Conservation (phyloP, 2,888 invertebrate species). For the Agonopterix arenella region DNA sequence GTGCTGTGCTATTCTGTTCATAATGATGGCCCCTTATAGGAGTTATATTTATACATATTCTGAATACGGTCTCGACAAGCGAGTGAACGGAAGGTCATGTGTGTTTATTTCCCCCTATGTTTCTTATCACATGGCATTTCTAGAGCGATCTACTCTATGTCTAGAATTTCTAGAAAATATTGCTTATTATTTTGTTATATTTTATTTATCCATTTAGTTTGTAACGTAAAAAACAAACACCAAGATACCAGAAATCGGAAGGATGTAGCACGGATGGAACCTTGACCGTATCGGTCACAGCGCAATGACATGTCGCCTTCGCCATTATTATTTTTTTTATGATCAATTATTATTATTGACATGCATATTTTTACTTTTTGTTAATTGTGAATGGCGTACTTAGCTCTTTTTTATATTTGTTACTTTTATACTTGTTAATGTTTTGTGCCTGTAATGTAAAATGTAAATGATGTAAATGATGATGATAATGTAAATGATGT, state of each 20-base stretch:
- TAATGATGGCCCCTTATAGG: neutral
- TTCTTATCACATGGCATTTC: slow-evolving; percentile 7
- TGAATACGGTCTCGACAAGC: neutral
- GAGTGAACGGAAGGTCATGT: slow-evolving; percentile 13
- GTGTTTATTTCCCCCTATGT: slow-evolving; percentile 11
- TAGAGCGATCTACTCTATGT: slow-evolving; percentile 3
- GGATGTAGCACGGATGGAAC: slow-evolving; percentile 14
- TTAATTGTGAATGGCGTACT: too few species aligned
- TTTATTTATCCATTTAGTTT: neutral
- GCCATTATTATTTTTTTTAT: too few species aligned
- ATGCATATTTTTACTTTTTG: too few species aligned
- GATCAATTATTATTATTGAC: too few species aligned
- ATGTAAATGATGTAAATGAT: too few species aligned
- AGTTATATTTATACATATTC: neutral
- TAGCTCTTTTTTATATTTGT: too few species aligned
- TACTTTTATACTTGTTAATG: too few species aligned
- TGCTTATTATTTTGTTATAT: neutral
- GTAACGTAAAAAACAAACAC: neutral
- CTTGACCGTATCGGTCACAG: slow-evolving; percentile 26
- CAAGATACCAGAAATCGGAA: slow-evolving; percentile 18
- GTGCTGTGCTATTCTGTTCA: neutral
- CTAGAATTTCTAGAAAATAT: neutral
- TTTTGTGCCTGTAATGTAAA: too few species aligned
- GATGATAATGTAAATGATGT: too few species aligned
- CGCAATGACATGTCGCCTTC: slow-evolving; percentile 21